Conservation (phyloP, 2,888 invertebrate genomes). For the Phoenoteleia sp. region DNA sequence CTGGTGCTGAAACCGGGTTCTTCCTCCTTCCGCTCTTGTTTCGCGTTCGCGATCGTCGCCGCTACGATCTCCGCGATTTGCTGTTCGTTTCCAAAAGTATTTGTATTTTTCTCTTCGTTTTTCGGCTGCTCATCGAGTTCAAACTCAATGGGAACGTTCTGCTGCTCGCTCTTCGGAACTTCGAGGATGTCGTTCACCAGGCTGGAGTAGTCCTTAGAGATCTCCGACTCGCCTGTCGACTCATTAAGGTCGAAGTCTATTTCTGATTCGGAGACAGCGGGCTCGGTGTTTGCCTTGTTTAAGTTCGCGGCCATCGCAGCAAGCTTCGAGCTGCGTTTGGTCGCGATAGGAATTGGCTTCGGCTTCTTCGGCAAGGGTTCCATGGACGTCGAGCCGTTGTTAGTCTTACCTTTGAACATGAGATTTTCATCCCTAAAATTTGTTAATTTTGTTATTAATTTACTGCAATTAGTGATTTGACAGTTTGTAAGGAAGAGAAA, state of each 20-base stretch:
- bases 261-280: slow-evolving; percentile 71
- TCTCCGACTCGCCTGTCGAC: slow-evolving; percentile 62
- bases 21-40: neutral
- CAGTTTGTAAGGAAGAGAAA: too few species aligned
- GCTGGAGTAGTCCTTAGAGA: slow-evolving; percentile 67
- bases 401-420: slow-evolving; percentile 80
- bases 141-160: slow-evolving; percentile 40
- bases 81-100: too few species aligned
- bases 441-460: too few species aligned
- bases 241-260: slow-evolving; percentile 59
- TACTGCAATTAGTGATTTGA: too few species aligned
- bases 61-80: too few species aligned
- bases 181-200: slow-evolving; percentile 80
- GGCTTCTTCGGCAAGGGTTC: neutral
- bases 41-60: neutral
- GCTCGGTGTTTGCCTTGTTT: slow-evolving; percentile 73
- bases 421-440: slow-evolving; percentile 84
- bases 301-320: slow-evolving; percentile 85
- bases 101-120: neutral
- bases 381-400: slow-evolving; percentile 57
- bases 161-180: slow-evolving; percentile 67
- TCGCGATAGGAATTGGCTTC: slow-evolving; percentile 81
- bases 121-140: neutral
- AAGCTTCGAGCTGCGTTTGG: slow-evolving; percentile 84
- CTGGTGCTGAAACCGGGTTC: slow-evolving; percentile 70